Percentiles rank a stretch among this genome's conserved stretches.
phyloP scores from a whole-genome alignment of 2,888 invertebrate species.

The Bugulina stolonifera region DNA sequence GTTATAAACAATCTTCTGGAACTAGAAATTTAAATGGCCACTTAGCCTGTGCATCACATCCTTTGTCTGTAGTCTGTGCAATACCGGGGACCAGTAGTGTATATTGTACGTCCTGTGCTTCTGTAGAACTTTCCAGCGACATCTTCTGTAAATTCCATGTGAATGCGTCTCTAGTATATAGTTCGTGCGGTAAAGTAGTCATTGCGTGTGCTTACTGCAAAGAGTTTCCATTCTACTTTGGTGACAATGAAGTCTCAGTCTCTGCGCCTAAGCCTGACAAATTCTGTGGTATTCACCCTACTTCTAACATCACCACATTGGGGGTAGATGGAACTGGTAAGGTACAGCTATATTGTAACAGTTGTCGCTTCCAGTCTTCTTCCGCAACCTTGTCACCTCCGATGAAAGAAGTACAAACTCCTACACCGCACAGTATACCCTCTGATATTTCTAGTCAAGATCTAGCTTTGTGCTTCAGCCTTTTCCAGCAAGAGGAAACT shows the following conservation, averaged over 20 bases:
- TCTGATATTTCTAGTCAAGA: neutral
- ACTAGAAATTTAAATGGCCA: neutral
- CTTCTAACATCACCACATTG: neutral
- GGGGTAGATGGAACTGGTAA: too few relatives aligned
- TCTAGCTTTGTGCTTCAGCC: neutral
- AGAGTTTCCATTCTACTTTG: neutral
- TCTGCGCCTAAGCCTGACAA: neutral
- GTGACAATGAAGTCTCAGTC: neutral
- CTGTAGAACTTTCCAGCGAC: neutral
- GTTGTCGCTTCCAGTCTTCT: neutral
- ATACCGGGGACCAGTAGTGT: neutral
- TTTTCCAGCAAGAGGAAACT: neutral
- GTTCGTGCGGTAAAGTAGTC: neutral
- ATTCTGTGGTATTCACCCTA: neutral
- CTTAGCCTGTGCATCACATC: neutral
- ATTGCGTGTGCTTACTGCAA: neutral
- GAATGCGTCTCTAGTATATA: neutral
- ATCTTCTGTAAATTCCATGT: neutral
- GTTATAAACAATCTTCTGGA: neutral
- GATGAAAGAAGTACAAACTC: neutral
- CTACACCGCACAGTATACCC: neutral
- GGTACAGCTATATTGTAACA: neutral
- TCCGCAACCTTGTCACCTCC: neutral
- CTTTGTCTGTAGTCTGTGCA: neutral
- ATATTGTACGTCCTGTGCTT: neutral